Percentiles rank a stretch among this genome's conserved stretches.
Evolutionary conservation across 2,888 invertebrate species (phyloP).

Genomic region (Cheilosia grossa): DNA sequence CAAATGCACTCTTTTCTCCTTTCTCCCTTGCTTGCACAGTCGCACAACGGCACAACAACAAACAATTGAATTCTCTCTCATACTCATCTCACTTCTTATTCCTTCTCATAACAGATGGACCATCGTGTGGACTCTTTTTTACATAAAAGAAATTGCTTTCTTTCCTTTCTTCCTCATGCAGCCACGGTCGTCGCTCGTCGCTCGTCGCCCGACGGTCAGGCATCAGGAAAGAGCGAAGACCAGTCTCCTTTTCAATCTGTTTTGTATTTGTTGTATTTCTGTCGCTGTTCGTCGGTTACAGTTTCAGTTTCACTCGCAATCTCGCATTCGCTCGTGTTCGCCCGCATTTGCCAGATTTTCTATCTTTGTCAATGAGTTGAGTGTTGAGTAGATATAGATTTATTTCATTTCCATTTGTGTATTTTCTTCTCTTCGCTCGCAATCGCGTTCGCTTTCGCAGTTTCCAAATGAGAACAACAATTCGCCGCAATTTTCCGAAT

Average conservation of each 20-base stretch:
- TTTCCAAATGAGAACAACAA: conserved; percentile 42
- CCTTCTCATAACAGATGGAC: neutral
- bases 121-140: conserved; percentile 1
- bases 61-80: too few relatives aligned
- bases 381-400: conserved; percentile 13
- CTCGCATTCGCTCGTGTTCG: too few relatives aligned
- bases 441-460: neutral
- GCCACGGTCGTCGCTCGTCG: too few relatives aligned
- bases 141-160: conserved; percentile 23
- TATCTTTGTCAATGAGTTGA: conserved; percentile 54
- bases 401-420: neutral
- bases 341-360: conserved; percentile 24
- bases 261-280: conserved; percentile 9
- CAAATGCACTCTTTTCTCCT: too few relatives aligned
- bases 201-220: too few relatives aligned
- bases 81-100: too few relatives aligned
- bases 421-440: conserved; percentile 31
- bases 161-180: conserved; percentile 1
- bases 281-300: neutral
- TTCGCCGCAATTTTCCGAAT: conserved; percentile 53
- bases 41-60: too few relatives aligned
- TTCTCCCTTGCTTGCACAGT: too few relatives aligned
- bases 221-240: too few relatives aligned
- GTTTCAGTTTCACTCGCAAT: too few relatives aligned
- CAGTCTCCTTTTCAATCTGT: conserved; percentile 1